These are phyloP conservation scores for Drosophila testacea DNA, from an alignment of 2,888 invertebrate species.

Conservation along the genomic window DNA sequence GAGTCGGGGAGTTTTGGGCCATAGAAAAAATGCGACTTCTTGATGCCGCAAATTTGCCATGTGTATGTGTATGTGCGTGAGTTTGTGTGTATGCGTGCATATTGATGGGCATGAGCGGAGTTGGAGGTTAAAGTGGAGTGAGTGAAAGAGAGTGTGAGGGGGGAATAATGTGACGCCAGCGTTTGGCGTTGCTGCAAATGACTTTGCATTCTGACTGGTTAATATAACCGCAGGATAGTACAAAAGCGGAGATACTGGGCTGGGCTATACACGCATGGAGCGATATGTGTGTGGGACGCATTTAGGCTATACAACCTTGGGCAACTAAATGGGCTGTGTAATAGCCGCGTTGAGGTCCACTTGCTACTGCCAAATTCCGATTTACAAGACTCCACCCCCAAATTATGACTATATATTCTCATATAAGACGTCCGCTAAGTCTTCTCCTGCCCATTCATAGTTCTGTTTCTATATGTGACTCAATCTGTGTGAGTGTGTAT, in stretches of 20 bases:
- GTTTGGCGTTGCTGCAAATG: constrained; percentile 63
- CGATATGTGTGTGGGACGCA: constrained; percentile 4
- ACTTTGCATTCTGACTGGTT: constrained; percentile 84
- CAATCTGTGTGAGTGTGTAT: constrained; percentile 5
- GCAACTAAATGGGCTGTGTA: constrained; percentile 65
- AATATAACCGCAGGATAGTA: constrained; percentile 84
- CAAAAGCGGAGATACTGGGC: constrained; percentile 53
- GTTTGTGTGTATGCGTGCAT: constrained; percentile 31
- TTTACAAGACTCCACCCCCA: constrained; percentile 78
- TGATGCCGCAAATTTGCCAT: constrained; percentile 83
- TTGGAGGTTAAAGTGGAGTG: neutral
- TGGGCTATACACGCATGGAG: constrained; percentile 16
- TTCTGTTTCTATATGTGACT: constrained; percentile 6
- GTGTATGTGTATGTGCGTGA: constrained; percentile 43
- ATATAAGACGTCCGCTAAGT: constrained; percentile 54
- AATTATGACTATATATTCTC: constrained; percentile 34
- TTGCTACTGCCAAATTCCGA: constrained; percentile 13
- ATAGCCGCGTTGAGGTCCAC: constrained; percentile 36
- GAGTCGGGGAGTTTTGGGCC: constrained; percentile 48
- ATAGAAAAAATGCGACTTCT: constrained; percentile 84
- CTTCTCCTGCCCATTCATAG: neutral
- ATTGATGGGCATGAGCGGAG: constrained; percentile 15
- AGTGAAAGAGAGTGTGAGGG: constrained; percentile 4
- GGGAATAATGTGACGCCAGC: constrained; percentile 37
- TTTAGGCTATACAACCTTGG: constrained; percentile 38